Conservation (phyloP, 2,888 invertebrate genomes). For the Epinotia brunnichana region DNA sequence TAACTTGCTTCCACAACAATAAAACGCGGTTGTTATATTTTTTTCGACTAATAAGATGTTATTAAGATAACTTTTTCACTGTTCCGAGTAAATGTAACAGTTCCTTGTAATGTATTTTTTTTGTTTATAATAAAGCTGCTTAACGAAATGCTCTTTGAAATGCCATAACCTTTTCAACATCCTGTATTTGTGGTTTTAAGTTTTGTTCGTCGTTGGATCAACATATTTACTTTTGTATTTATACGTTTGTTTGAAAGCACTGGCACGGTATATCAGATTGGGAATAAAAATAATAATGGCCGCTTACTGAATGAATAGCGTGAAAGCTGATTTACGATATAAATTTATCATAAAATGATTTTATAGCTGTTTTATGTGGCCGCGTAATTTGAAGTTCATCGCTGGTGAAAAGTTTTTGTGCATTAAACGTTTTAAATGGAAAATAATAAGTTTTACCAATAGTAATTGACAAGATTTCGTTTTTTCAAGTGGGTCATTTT, state of each 20-base stretch:
- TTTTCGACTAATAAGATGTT: conserved; percentile 43
- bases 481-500: too few species aligned
- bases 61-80: conserved; percentile 45
- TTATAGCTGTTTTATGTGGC: conserved; percentile 18
- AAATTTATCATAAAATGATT: conserved; percentile 16
- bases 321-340: conserved; percentile 11
- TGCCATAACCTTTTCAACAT: conserved; percentile 36
- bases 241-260: not conserved
- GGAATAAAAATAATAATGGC: conserved; percentile 12
- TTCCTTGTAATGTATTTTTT: conserved; percentile 31
- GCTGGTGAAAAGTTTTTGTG: not conserved
- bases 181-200: conserved; percentile 39
- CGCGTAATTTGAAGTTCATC: not conserved
- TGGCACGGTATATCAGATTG: not conserved
- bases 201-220: conserved; percentile 4
- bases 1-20: conserved; percentile 49
- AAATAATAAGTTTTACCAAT: not conserved
- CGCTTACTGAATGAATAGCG: conserved; percentile 8
- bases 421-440: not conserved
- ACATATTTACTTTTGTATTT: not conserved
- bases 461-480: too few species aligned
- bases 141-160: conserved; percentile 20
- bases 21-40: conserved; percentile 45
- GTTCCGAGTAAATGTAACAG: conserved; percentile 35
- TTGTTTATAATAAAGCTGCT: conserved; percentile 19